Evolutionary conservation across 2,797 vertebrate genomes (phyloP), one percentile per base, ranked within the genome.

Genomic region (Cynopterus sphinx): DNA sequence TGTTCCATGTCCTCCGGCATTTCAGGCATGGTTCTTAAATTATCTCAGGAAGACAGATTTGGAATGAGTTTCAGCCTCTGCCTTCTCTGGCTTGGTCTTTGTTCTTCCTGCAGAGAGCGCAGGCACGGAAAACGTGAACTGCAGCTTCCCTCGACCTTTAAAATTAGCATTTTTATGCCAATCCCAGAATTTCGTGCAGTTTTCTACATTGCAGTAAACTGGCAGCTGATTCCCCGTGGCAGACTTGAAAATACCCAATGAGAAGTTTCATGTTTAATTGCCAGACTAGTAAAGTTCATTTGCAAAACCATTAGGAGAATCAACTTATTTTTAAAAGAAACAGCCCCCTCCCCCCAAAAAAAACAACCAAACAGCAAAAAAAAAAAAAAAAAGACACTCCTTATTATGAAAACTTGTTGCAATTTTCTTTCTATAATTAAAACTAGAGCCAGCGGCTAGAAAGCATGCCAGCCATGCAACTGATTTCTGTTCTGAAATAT

Each of bases 1-100:
- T 98, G 98, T 61, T 98, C 98, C 97, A 96, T 97, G 88, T 87
- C 95, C 93, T 97, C 94, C 91, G 96, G 97, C 96, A 97, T 93
- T 97, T 97, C 97, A 10, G 98, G 97, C 98, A 97, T 97, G 65
- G 84, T 95, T 96, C 67, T 92, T 90, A 28, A 96, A 86, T 91
- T n/a, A 84, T 12, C 36, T 88, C 21, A 7, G 65, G 28, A 86
- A 70, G 71, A 70, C 28, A 92, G 51, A 90, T 22, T 22, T 12
- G 1, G n/a, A 46, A 49, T 2, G 49, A 24, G 36, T 68, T 39
- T 75, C 49, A 5, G 85, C 36, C 49, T 68, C 81, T 0, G 46
- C 36, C 84, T 10, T 0, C 75, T 0, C 46, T 21, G 6, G 22
- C 82, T 7, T 13, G 41, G 53, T 95, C 96, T 98, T 97, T 94